Percentiles rank a stretch among this genome's conserved stretches.
Evolutionary conservation across 37 sponge, comb jelly and placozoan genomes (phyloP).

Genomic region (Geodia barretti): DNA sequence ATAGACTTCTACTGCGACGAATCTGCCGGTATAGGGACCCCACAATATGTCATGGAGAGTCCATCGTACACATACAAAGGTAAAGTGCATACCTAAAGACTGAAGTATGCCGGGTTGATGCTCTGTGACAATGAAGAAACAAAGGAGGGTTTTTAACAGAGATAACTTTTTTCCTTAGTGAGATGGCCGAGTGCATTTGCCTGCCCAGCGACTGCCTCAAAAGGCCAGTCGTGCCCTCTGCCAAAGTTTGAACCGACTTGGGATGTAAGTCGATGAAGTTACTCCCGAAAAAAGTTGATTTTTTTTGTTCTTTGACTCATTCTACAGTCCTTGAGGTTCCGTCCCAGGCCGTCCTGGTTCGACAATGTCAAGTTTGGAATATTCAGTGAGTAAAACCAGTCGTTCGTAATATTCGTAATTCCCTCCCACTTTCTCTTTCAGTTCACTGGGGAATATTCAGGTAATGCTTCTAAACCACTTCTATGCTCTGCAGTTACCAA

Average conservation of each 20-base stretch:
- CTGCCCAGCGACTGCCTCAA: conserved; percentile 23
- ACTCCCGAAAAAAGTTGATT: not conserved
- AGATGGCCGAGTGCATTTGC: conserved; percentile 43
- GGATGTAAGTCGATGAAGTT: conserved; percentile 32
- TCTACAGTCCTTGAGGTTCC: conserved; percentile 55
- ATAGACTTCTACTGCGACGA: conserved; percentile 67
- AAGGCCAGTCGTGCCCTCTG: conserved; percentile 40
- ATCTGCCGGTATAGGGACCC: conserved; percentile 6
- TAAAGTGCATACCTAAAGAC: too few species aligned
- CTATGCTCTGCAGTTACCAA: too few species aligned
- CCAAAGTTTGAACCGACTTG: conserved; percentile 47
- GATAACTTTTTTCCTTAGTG: conserved; percentile 6
- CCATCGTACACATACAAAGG: conserved; percentile 57
- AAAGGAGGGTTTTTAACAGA: too few species aligned
- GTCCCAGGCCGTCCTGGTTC: conserved; percentile 75
- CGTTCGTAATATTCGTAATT: not conserved
- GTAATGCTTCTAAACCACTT: not conserved
- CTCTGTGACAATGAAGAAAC: too few species aligned
- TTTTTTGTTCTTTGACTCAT: not conserved
- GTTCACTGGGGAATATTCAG: conserved; percentile 76
- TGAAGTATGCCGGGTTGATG: too few species aligned
- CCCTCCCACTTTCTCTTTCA: conserved; percentile 4
- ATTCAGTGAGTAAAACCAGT: conserved; percentile 42
- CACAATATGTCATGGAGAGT: conserved; percentile 28
- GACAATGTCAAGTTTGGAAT: conserved; percentile 85